Evolutionary conservation across 2,888 invertebrate species (phyloP), one percentile per base, ranked within the genome.

Genomic region (Drosophila merina): DNA sequence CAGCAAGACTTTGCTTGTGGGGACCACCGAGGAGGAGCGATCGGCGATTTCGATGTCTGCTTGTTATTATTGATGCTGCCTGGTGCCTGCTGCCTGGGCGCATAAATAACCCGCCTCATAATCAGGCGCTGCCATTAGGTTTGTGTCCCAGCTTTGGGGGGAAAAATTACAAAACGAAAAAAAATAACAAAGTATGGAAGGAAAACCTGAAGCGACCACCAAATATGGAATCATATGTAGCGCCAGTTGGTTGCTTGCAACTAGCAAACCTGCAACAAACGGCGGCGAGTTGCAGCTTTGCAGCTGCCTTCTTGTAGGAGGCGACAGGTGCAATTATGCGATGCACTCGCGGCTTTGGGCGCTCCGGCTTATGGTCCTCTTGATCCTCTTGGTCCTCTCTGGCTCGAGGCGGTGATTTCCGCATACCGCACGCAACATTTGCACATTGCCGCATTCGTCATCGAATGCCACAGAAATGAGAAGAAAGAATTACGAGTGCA

Each of bases 311-410:
- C 47, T 72, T 56, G 72, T 56, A 86, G 80, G 77, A 75, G 83
- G 80, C 80, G 88, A 77, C 83, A 84, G 88, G 86, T 84, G 88
- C 88, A 84, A 87, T 85, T 86, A 84, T 62, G 62, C 50, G 55
- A 20, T 49, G 57, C 44, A 25, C 44, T 20, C 44, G 8, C 31
- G 10, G 25, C 36, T 20, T 26, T 40, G 36, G 44, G 44, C 20
- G 9, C 14, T n/a, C 6, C 28, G 1, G 9, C 2, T 9, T 26
- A 7, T 10, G 10, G 7, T 20, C 14, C 20, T 20, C 28, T 6
- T 6, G 28, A 5, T 20, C 7, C 8, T 20, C 42, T 14, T 10
- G 3, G 4, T 8, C 44, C 44, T 14, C 14, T 12, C 4, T 14
- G 20, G 20, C 14, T 49, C n/a, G 44, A 52, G 77, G 75, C 78